These are phyloP conservation scores for Dorcus hopei DNA, from an alignment of 2,888 invertebrate genomes.

Conservation along the genomic window DNA sequence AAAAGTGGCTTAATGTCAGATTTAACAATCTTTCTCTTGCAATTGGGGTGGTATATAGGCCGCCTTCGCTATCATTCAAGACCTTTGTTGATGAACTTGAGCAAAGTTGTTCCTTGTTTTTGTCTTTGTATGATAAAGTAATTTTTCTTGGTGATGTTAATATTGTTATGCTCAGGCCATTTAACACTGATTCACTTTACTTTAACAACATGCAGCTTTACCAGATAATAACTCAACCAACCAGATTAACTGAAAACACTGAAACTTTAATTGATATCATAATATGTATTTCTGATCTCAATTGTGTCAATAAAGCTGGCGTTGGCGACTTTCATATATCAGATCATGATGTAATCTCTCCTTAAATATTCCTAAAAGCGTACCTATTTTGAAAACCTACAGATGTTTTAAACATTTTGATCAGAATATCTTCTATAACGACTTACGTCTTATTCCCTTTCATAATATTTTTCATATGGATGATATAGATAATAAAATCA, in stretches of 20 bases:
- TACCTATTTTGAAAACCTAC: too few relatives aligned
- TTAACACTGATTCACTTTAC: not conserved
- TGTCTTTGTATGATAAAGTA: not conserved
- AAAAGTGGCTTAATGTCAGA: not conserved
- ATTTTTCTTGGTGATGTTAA: not conserved
- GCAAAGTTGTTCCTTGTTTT: not conserved
- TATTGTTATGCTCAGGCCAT: not conserved
- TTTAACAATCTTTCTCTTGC: not conserved
- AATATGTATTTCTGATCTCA: not conserved
- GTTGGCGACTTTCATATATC: not conserved
- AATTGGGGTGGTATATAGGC: not conserved
- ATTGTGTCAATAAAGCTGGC: not conserved
- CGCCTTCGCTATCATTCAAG: not conserved
- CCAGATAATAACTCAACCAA: not conserved
- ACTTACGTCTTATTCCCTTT: not conserved
- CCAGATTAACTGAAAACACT: not conserved
- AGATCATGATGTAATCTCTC: not conserved
- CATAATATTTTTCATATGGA: conserved; percentile 1
- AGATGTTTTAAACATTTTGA: not conserved
- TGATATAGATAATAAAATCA: not conserved
- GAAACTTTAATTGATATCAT: conserved; percentile 2
- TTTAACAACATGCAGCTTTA: not conserved
- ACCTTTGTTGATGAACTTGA: not conserved
- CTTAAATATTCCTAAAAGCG: too few relatives aligned
- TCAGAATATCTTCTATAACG: not conserved